These are phyloP conservation scores for Nasonovia ribisnigri DNA, from an alignment of 2,888 invertebrate species.

Conservation along the genomic window DNA sequence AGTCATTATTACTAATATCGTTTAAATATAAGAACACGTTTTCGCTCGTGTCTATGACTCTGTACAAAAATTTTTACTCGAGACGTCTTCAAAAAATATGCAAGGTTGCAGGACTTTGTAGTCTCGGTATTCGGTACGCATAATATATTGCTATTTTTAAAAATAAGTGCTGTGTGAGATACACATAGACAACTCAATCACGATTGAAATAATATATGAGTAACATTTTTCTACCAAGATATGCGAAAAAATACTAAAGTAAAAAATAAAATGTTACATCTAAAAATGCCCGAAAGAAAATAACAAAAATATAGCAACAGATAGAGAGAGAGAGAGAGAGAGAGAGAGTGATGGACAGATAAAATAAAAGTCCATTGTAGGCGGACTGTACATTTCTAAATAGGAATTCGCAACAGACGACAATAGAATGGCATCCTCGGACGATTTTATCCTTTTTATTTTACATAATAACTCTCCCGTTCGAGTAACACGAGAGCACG, in stretches of 20 bases:
- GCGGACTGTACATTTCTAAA: not conserved
- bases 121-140: not conserved
- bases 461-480: not conserved
- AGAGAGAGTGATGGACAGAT: not conserved
- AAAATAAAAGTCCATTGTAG: not conserved
- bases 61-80: not conserved
- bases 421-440: not conserved
- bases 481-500: not conserved
- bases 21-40: not conserved
- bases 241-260: not conserved
- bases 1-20: not conserved
- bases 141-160: not conserved
- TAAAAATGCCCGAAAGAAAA: not conserved
- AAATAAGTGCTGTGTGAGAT: not conserved
- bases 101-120: not conserved
- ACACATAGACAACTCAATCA: not conserved
- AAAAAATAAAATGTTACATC: not conserved
- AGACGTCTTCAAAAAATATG: not conserved
- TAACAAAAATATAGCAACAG: not conserved
- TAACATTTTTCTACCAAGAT: slow-evolving; percentile 9
- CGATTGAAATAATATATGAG: not conserved
- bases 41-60: not conserved
- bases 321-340: too few relatives aligned
- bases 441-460: slow-evolving; percentile 15
- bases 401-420: not conserved